These are phyloP conservation scores for Clepsis dumicolana DNA, from an alignment of 2,888 invertebrate genomes.

Conservation along the genomic window DNA sequence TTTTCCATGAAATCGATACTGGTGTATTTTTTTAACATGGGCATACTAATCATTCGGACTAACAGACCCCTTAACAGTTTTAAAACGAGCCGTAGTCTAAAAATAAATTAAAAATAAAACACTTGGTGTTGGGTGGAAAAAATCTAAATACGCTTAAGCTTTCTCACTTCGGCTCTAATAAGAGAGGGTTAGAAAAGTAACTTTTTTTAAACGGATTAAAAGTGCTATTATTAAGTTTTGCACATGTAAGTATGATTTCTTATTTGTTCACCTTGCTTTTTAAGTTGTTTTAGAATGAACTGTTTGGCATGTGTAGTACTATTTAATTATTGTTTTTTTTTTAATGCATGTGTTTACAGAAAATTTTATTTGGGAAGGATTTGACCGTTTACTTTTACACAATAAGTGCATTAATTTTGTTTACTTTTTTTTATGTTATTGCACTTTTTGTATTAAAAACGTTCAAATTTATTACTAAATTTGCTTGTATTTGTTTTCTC, in stretches of 20 bases:
- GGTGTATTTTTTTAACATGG: constrained; percentile 87
- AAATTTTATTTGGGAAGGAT: not conserved
- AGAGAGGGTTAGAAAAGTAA: constrained; percentile 59
- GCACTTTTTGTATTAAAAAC: not conserved
- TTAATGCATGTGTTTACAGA: constrained; percentile 52
- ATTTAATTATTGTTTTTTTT: constrained; percentile 46
- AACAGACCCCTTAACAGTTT: constrained; percentile 60
- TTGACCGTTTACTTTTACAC: not conserved
- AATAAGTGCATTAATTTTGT: constrained; percentile 33
- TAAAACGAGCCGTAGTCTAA: constrained; percentile 56
- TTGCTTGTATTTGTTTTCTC: not conserved
- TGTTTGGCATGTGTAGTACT: constrained; percentile 81
- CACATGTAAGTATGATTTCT: constrained; percentile 80
- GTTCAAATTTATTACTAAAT: not conserved
- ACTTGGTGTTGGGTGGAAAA: constrained; percentile 70
- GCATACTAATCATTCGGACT: constrained; percentile 81
- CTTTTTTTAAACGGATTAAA: constrained; percentile 49
- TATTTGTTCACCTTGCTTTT: constrained; percentile 58
- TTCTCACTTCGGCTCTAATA: constrained; percentile 72
- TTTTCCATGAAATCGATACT: constrained; percentile 83
- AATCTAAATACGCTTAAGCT: constrained; percentile 68
- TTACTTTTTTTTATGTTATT: not conserved
- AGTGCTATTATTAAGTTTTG: constrained; percentile 67
- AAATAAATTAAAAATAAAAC: constrained; percentile 50
- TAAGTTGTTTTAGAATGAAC: constrained; percentile 75